phyloP scores from a whole-genome alignment of 2,888 invertebrate genomes.

The Julus scandinavius region DNA sequence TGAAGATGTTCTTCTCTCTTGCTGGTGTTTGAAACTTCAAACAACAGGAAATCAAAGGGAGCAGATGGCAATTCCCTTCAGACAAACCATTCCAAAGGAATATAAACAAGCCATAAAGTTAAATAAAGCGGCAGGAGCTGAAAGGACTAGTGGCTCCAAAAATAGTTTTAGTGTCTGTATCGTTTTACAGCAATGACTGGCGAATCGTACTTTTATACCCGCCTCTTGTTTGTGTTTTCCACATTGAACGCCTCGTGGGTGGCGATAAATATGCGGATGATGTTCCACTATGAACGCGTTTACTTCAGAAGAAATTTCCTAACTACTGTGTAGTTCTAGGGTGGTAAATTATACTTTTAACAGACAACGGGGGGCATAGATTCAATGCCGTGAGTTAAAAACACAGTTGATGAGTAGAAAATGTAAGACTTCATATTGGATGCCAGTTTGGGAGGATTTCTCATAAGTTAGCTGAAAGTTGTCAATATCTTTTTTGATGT shows the following conservation, averaged over 20 bases:
- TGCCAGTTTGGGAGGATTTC: no score
- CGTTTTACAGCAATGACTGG: no score
- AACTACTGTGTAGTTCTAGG: no score
- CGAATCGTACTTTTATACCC: background rate
- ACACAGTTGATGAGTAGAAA: no score
- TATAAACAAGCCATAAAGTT: background rate
- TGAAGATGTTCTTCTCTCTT: background rate
- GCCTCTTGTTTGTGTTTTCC: background rate
- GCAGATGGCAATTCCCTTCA: background rate
- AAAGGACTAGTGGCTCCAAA: background rate
- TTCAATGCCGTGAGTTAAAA: no score
- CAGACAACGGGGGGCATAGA: no score
- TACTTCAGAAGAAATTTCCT: no score
- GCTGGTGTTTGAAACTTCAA: background rate
- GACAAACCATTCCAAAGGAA: background rate
- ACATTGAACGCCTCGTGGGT: background rate
- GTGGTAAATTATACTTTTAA: no score
- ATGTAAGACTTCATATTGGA: no score
- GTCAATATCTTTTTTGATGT: no score
- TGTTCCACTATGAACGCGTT: background rate
- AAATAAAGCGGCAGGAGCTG: conserved; percentile 1
- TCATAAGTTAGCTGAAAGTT: no score
- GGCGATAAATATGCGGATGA: background rate
- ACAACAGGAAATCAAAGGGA: background rate
- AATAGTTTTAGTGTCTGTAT: background rate